Conservation (phyloP, 2,113 vertebrate genomes). For the Macquaria australasica region DNA sequence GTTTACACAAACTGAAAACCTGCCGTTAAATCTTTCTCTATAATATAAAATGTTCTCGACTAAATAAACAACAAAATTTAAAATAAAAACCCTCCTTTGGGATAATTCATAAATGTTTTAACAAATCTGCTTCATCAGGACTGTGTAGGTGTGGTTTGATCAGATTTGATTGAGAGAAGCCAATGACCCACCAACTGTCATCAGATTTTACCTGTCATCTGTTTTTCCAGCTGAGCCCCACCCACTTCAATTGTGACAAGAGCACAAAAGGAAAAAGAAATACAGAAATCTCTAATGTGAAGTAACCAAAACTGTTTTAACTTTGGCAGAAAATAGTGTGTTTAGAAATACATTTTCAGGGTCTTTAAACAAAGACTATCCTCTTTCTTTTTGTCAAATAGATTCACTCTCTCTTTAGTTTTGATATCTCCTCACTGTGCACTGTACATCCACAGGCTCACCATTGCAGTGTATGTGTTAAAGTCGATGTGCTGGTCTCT, state of each 20-base stretch:
- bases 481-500: neutral
- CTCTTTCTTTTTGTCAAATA: neutral
- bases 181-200: too few relatives aligned
- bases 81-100: neutral
- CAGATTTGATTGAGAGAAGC: neutral
- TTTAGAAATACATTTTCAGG: neutral
- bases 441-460: neutral
- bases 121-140: neutral
- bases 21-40: too few relatives aligned
- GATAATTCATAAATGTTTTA: neutral
- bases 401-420: neutral
- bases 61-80: neutral
- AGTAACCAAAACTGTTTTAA: neutral
- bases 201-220: too few relatives aligned
- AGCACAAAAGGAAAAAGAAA: neutral
- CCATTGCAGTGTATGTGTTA: neutral
- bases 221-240: neutral
- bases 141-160: neutral
- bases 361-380: neutral
- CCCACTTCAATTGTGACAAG: neutral
- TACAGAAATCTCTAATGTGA: neutral
- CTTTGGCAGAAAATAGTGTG: neutral
- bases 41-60: too few relatives aligned
- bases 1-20: too few relatives aligned
- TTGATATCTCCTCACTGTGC: neutral